Base-by-base conservation (phyloP, 2,797 vertebrate species). In the Microhierax caerulescens region DNA sequence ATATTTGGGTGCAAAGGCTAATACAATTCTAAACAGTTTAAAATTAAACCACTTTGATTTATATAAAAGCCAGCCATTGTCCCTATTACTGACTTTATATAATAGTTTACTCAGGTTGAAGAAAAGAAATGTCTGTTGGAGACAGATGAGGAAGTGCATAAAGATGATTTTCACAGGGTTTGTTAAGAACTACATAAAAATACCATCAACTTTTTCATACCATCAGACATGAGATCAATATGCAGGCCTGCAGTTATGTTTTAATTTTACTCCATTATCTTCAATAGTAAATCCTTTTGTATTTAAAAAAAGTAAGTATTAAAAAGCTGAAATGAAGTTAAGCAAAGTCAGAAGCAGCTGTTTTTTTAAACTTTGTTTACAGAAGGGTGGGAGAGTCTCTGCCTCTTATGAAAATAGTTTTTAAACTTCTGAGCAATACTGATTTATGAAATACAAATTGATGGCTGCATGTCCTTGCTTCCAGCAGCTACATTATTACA, bases 91-190 rank as follows among this genome's bases (percentile, higher is more conserved):
- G 7, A 24, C 37, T 69, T 88, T 2, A 18, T 53, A 41, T 22
- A 77, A 17, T 9, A 56, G 20, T 36, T 89, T 59, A 6, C 18
- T 50, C 4, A 3, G 4, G 13, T 7, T n/a, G 34, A 63, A 43
- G 15, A 45, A 63, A 70, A 50, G 4, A 43, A 27, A 24, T 24
- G 2, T 8, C 34, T 86, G 12, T 47, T 51, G 43, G 37, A 74
- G 20, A 25, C 1, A 30, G 22, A 4, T 1, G 0, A 63, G 53
- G 13, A 74, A 61, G 9, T n/a, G 7, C 11, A n/a, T 47, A 18
- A 25, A 41, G 14, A 3, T 90, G 50, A 43, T 63, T 10, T 25
- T 27, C 14, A 23, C 24, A 51, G 21, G 57, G 15, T 5, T 75
- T 19, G 43, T 34, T 56, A 50, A 72, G 27, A 74, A 64, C 14